Conservation (phyloP, 2,113 vertebrate species). For the Typhlomys cinereus region DNA sequence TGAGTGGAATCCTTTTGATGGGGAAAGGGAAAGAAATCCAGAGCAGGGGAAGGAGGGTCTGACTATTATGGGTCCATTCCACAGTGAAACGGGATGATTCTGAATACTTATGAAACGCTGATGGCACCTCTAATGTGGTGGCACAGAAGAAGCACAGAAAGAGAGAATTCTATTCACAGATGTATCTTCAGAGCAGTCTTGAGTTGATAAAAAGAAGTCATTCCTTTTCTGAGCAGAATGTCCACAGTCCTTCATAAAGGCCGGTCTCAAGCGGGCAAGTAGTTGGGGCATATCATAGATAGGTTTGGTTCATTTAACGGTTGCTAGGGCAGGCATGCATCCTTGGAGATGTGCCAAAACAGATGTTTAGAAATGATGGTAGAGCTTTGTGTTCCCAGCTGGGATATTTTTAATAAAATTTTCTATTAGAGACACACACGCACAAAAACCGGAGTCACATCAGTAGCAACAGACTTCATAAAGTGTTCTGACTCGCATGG, state of each 20-base stretch:
- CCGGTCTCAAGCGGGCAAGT: not conserved
- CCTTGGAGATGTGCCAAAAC: not conserved
- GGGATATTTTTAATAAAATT: not conserved
- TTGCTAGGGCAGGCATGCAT: not conserved
- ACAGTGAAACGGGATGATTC: not conserved
- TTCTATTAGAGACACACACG: slow-evolving; percentile 18
- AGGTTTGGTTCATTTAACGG: not conserved
- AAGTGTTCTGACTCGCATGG: not conserved
- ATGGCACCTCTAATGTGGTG: not conserved
- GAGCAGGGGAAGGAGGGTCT: not conserved
- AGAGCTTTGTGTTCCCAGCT: not conserved
- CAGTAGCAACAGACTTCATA: slow-evolving; percentile 9
- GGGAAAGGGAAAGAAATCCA: not conserved
- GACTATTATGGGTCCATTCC: not conserved
- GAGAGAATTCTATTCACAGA: not conserved
- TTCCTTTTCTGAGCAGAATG: not conserved
- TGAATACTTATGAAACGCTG: not conserved
- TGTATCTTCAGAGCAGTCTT: slow-evolving; percentile 26
- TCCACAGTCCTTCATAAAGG: not conserved
- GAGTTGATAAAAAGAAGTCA: not conserved
- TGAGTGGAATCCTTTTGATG: not conserved
- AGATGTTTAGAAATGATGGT: not conserved
- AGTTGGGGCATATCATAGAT: not conserved
- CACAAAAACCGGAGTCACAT: not conserved
- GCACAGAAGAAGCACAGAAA: not conserved